Evolutionary conservation across 2,113 vertebrate genomes (phyloP).

Genomic region (Polypterus senegalus): DNA sequence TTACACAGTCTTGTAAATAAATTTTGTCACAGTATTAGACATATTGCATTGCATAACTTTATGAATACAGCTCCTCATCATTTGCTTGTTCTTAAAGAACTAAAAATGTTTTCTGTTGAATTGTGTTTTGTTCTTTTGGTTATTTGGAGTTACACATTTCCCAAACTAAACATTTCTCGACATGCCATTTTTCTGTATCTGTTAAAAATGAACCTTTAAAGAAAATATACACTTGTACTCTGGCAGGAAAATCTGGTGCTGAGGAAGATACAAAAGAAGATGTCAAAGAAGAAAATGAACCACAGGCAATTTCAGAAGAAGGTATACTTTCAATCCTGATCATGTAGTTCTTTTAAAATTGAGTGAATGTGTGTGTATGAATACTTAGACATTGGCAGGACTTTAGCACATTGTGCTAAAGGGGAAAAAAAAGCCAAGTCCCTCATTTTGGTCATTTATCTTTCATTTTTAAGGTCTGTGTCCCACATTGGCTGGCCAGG

Average conservation of each 20-base stretch:
- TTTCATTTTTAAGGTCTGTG: conserved; percentile 7
- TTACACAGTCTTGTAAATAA: too few relatives aligned
- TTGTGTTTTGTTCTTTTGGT: too few relatives aligned
- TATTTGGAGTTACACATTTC: too few relatives aligned
- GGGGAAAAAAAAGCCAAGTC: conserved; percentile 3
- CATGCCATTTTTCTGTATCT: background rate
- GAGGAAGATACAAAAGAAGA: conserved; percentile 83
- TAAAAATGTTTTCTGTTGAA: too few relatives aligned
- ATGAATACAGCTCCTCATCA: too few relatives aligned
- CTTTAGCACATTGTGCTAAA: conserved; percentile 15
- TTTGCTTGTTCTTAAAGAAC: too few relatives aligned
- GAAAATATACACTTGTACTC: conserved; percentile 1
- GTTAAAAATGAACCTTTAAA: background rate
- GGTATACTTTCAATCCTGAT: conserved; percentile 36
- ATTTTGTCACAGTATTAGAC: too few relatives aligned
- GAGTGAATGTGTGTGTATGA: too few relatives aligned
- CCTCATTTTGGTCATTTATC: conserved; percentile 9
- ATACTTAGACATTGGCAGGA: background rate
- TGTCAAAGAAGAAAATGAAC: conserved; percentile 78
- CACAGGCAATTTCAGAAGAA: conserved; percentile 71
- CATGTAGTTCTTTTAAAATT: too few relatives aligned
- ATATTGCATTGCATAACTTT: too few relatives aligned
- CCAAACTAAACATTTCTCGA: too few relatives aligned
- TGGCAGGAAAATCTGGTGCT: conserved; percentile 69
- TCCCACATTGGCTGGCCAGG: conserved; percentile 21